Conservation (phyloP, 2,888 invertebrate genomes). For the Cataglyphis albicans region DNA sequence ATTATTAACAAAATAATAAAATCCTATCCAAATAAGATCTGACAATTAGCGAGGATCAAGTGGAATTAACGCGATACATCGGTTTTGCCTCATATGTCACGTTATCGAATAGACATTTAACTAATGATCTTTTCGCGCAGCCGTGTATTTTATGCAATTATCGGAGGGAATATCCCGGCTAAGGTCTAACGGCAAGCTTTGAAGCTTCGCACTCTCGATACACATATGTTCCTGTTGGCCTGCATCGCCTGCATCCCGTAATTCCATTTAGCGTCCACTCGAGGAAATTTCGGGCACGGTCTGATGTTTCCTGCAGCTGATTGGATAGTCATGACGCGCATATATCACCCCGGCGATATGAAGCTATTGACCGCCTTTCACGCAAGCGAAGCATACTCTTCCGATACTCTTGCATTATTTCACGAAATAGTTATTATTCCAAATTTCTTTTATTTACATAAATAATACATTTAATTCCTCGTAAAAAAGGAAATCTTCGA, state of each 20-base stretch:
- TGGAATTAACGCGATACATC: background rate
- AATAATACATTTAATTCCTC: background rate
- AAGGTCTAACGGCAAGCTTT: slow-evolving; percentile 28
- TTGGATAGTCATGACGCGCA: slow-evolving; percentile 63
- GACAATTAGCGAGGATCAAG: background rate
- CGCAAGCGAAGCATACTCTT: background rate
- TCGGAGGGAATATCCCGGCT: slow-evolving; percentile 1
- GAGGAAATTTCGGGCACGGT: slow-evolving; percentile 52
- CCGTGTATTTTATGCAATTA: slow-evolving; percentile 27
- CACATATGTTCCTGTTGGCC: slow-evolving; percentile 23
- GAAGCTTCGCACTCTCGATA: slow-evolving; percentile 28
- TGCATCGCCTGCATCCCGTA: slow-evolving; percentile 43
- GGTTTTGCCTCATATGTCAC: background rate
- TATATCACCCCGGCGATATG: slow-evolving; percentile 4
- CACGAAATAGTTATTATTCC: background rate
- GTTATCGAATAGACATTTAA: background rate
- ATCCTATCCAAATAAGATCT: background rate
- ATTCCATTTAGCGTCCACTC: slow-evolving; percentile 59
- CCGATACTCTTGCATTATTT: background rate
- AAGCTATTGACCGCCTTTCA: slow-evolving; percentile 18
- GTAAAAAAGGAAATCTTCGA: background rate
- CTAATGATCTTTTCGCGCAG: background rate
- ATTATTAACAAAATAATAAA: background rate
- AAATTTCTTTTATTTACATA: background rate
- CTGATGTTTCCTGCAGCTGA: slow-evolving; percentile 61